These are phyloP conservation scores for Corythornis cristatus DNA, from an alignment of 2,113 vertebrate genomes.

Conservation along the genomic window DNA sequence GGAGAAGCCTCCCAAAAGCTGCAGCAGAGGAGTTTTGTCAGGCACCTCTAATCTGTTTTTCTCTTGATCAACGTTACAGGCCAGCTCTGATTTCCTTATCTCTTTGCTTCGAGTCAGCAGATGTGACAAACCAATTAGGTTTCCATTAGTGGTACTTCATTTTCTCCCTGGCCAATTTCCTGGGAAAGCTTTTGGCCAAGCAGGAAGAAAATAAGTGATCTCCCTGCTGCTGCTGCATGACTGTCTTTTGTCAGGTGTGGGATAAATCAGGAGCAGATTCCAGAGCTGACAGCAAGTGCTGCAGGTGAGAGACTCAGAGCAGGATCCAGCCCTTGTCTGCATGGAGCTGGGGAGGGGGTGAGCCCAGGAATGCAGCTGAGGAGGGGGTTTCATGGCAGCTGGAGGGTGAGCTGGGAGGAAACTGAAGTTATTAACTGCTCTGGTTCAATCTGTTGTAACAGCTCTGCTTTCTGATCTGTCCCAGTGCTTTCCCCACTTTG, in stretches of 20 bases:
- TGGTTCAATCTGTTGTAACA: not conserved
- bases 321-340: not conserved
- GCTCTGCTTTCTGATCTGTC: not conserved
- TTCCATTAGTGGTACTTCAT: not conserved
- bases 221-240: not conserved
- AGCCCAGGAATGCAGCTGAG: not conserved
- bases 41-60: not conserved
- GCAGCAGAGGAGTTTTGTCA: accelerated
- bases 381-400: not conserved
- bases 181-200: not conserved
- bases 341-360: not conserved
- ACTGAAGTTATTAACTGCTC: not conserved
- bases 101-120: not conserved
- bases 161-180: not conserved
- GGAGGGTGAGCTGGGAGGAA: not conserved
- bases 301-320: not conserved
- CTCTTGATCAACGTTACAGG: accelerated
- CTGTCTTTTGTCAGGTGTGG: not conserved
- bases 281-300: not conserved
- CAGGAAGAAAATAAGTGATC: not conserved
- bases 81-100: not conserved
- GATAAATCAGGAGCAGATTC: not conserved
- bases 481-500: not conserved
- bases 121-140: not conserved
- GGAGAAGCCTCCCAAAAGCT: not conserved